Evolutionary conservation across 2,888 invertebrate genomes (phyloP).

Genomic region (Parochlus steinenii): DNA sequence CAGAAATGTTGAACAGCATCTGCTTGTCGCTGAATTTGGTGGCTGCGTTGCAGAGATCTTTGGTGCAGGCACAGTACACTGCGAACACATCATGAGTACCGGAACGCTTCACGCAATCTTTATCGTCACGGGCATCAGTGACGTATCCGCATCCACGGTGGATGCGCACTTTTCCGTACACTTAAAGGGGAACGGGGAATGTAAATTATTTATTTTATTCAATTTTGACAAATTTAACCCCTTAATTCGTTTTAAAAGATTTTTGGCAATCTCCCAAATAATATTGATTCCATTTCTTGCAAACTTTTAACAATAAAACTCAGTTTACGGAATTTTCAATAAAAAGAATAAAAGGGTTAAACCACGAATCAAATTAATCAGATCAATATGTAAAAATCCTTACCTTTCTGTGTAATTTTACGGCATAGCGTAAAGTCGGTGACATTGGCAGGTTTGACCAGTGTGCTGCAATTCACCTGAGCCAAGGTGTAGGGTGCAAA

Average conservation of each 20-base stretch:
- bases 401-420: conserved; percentile 66
- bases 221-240: no score
- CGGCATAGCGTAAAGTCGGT: conserved; percentile 66
- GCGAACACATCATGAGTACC: conserved; percentile 62
- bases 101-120: conserved; percentile 45
- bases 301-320: no score
- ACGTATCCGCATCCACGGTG: conserved; percentile 69
- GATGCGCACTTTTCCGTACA: conserved; percentile 56
- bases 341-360: neutral
- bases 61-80: conserved; percentile 61
- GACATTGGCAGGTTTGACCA: conserved; percentile 50
- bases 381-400: no score
- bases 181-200: no score
- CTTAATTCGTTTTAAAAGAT: no score
- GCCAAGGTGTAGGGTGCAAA: conserved; percentile 76
- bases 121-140: conserved; percentile 41
- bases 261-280: no score
- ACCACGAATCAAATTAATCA: neutral
- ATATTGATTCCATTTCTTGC: no score
- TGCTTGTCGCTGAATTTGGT: no score
- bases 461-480: conserved; percentile 64
- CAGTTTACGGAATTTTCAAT: no score
- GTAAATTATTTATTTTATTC: no score
- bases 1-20: no score
- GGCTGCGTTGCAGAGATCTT: conserved; percentile 56